Evolutionary conservation across 2,888 invertebrate species (phyloP), one percentile per base, ranked within the genome.

Genomic region (Leptopterna dolabrata): DNA sequence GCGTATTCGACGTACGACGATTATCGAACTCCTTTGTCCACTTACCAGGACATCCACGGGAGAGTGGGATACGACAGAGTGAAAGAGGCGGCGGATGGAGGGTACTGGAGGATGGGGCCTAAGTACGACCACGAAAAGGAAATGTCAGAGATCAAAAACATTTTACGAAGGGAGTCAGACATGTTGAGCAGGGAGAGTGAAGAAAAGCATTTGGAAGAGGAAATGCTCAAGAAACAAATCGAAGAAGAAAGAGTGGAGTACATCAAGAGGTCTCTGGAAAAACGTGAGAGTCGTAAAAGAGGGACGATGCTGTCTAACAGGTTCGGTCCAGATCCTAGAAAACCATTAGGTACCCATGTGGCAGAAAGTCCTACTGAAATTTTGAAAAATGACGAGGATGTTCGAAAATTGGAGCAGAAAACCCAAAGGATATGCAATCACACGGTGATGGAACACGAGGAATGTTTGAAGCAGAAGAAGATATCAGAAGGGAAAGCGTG

Each of bases 31-130:
- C 86, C 86, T 9, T 29, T 86, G 86, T 86, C 86, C 0, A 70
- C 43, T 19, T 86, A 86, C 43, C 41, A 76, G 43, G 76, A 76
- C 45, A 76, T 76, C n/a, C 76, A 76, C 45, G 76, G 76, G 9
- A 76, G 76, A 76, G n/a, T 86, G 1, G 78, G 86, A 19, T 86
- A 86, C 78, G 43, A 86, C 55, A 45, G 76, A 51, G 19, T 86
- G 19, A 86, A 51, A 86, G 0, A 47, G 24, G 76, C 76, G 13
- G 86, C 86, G 7, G 78, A 86, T 6, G 45, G 43, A 13, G 86
- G 86, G 6, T 78, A 55, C 27, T 86, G 86, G 86, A 45, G 86
- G 36, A 86, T 86, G 86, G 76, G 86, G 13, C 86, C 86, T 0
- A 45, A 47, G 14, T 86, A 76, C 78, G 86, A 86, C 43, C 76